Percentiles rank a stretch among this genome's conserved stretches.
Conservation (phyloP, 2,113 vertebrate species). For the Polypterus bichir region DNA sequence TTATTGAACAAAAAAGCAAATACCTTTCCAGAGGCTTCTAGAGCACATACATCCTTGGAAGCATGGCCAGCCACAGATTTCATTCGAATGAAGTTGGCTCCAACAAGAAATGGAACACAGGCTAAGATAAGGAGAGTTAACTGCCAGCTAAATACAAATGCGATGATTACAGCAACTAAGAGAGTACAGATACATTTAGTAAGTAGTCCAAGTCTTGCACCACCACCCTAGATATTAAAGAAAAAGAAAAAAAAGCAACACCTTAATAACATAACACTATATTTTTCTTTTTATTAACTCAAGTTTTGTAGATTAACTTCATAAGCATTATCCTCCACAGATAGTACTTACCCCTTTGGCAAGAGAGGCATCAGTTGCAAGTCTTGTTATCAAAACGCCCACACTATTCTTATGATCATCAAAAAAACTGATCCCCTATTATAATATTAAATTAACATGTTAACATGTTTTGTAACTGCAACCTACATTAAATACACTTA, state of each 20-base stretch:
- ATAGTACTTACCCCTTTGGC: conserved; percentile 47
- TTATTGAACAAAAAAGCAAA: conserved; percentile 14
- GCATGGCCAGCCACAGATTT: conserved; percentile 40
- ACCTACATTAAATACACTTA: neutral
- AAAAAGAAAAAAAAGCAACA: conserved; percentile 11
- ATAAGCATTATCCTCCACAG: no score
- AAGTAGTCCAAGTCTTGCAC: conserved; percentile 39
- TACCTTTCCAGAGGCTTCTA: conserved; percentile 53
- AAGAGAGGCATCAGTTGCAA: conserved; percentile 59
- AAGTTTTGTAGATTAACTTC: no score
- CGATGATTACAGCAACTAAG: conserved; percentile 32
- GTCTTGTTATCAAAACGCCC: conserved; percentile 53
- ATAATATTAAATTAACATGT: no score
- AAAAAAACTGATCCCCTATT: conserved; percentile 42
- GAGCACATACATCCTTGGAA: conserved; percentile 50
- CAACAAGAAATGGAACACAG: conserved; percentile 41
- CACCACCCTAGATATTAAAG: conserved; percentile 35
- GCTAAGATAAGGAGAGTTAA: conserved; percentile 48
- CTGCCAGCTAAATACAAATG: conserved; percentile 53
- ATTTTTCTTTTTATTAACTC: no score
- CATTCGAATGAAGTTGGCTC: conserved; percentile 37
- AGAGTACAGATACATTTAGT: conserved; percentile 27
- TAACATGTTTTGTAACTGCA: no score
- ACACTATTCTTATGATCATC: conserved; percentile 53
- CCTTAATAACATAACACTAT: neutral